Evolutionary conservation across 2,797 vertebrate species (phyloP).

Genomic region (Enteromius argenteus): DNA sequence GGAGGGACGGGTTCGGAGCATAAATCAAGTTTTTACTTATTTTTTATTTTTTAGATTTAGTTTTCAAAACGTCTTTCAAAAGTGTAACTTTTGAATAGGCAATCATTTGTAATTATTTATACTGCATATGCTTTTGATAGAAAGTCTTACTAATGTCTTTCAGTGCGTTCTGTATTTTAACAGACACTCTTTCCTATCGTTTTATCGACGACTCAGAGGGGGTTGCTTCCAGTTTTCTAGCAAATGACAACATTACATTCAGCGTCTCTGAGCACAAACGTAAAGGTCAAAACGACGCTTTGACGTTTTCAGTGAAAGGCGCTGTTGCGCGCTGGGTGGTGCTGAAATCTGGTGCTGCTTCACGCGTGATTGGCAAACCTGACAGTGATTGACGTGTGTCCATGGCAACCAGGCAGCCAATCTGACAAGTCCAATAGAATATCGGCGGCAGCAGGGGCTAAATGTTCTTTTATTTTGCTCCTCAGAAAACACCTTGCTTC

Average conservation of each 20-base stretch:
- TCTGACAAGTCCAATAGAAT: conserved; percentile 89
- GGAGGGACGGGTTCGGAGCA: not conserved
- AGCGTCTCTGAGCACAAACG: conserved; percentile 69
- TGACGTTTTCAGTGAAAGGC: conserved; percentile 75
- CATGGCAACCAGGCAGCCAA: conserved; percentile 89
- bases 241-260: conserved; percentile 52
- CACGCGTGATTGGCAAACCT: conserved; percentile 88
- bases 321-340: conserved; percentile 81
- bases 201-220: conserved; percentile 29
- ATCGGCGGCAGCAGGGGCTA: conserved; percentile 79
- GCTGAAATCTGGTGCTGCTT: conserved; percentile 74
- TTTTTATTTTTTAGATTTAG: not conserved
- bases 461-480: conserved; percentile 78
- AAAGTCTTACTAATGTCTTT: conserved; percentile 2
- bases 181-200: conserved; percentile 24
- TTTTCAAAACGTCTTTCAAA: not conserved
- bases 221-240: conserved; percentile 26
- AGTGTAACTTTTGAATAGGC: not conserved
- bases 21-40: not conserved
- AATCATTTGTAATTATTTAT: not conserved
- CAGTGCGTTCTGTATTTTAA: conserved; percentile 8
- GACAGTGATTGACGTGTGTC: conserved; percentile 91
- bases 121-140: not conserved
- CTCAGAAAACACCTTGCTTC: conserved; percentile 78
- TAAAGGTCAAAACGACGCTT: conserved; percentile 78